Conservation (phyloP, 2,113 vertebrate species). For the Orientallactaga bullata region DNA sequence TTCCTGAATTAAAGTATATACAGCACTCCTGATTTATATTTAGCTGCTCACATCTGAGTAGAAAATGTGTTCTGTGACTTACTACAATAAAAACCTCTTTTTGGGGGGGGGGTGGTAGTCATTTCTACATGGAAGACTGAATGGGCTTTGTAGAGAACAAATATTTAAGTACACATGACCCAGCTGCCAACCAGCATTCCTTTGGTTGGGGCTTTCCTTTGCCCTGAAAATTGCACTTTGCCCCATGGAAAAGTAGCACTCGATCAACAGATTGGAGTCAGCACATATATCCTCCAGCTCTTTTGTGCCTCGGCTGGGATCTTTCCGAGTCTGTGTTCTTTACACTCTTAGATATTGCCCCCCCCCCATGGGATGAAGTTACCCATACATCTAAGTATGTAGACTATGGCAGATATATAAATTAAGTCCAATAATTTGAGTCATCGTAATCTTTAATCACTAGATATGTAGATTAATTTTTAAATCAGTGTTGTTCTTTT, state of each 20-base stretch:
- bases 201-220: not conserved
- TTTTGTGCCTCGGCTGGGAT: not conserved
- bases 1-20: constrained; percentile 42
- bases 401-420: not conserved
- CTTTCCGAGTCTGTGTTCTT: not conserved
- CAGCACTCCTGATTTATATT: not conserved
- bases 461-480: not conserved
- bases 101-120: not conserved
- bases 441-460: constrained; percentile 17
- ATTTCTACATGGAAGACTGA: constrained; percentile 1
- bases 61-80: constrained; percentile 9
- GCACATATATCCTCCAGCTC: not conserved
- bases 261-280: not conserved
- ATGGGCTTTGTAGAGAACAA: not conserved
- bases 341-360: not conserved
- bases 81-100: not conserved
- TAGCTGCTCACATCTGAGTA: constrained; percentile 17
- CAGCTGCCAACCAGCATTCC: not conserved
- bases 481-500: constrained; percentile 2
- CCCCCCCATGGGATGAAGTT: not conserved
- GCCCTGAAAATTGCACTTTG: not conserved
- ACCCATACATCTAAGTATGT: not conserved
- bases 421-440: constrained; percentile 32
- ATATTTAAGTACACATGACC: not conserved
- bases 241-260: not conserved